phyloP scores from a whole-genome alignment of 1,140 invertebrate species.

The Macrosteles quadrilineatus region DNA sequence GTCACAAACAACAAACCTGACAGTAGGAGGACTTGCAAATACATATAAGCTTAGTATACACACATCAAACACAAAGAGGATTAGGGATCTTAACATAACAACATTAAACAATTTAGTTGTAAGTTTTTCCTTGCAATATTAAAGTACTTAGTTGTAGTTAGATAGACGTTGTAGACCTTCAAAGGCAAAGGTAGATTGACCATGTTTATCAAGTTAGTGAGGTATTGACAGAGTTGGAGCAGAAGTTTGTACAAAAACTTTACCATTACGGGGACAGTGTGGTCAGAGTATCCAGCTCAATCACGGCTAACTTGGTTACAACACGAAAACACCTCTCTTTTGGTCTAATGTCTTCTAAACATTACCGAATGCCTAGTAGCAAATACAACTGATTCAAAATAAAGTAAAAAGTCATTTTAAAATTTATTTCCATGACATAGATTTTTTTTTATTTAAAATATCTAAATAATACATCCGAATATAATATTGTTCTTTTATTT shows the following conservation, averaged over 20 bases:
- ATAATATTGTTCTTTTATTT: neutral
- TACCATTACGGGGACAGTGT: conserved; percentile 6
- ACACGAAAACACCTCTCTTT: neutral
- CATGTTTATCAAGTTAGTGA: conserved; percentile 5
- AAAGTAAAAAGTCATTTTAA: neutral
- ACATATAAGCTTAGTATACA: too few relatives aligned
- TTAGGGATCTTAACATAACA: too few relatives aligned
- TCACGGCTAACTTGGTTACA: neutral
- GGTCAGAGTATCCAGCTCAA: neutral
- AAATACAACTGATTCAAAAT: neutral
- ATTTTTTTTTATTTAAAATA: neutral
- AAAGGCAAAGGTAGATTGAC: neutral
- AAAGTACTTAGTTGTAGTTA: too few relatives aligned
- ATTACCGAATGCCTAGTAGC: neutral
- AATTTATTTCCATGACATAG: neutral
- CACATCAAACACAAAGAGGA: too few relatives aligned
- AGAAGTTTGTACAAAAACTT: conserved; percentile 2
- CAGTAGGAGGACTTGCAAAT: too few relatives aligned
- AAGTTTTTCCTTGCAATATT: too few relatives aligned
- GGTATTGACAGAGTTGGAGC: neutral
- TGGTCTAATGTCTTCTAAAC: too few relatives aligned
- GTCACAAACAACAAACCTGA: too few relatives aligned
- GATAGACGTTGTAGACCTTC: too few relatives aligned
- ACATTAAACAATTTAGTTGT: too few relatives aligned
- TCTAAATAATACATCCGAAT: neutral